Percentiles rank a stretch among this genome's conserved stretches.
Evolutionary conservation across 2,113 vertebrate genomes (phyloP).

Genomic region (Herpetotheres cachinnans): DNA sequence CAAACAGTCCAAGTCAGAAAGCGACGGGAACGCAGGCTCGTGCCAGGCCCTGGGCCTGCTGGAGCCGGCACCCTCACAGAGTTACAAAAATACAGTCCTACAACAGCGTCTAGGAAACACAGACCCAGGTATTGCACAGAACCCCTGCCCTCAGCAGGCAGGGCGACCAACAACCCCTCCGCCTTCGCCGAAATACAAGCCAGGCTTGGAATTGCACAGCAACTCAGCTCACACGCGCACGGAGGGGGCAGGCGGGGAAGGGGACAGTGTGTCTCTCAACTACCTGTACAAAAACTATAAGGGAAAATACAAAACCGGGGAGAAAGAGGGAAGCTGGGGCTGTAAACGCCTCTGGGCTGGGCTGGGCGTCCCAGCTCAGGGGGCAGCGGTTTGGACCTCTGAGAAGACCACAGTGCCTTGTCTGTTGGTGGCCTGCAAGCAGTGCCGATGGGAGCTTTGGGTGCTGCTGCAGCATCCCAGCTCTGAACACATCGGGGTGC

Average conservation of each 20-base stretch:
- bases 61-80: constrained; percentile 13
- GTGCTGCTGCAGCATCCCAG: neutral
- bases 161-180: neutral
- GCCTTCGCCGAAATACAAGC: constrained; percentile 7
- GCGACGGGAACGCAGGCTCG: neutral
- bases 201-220: constrained; percentile 70
- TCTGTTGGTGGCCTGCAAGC: neutral
- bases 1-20: constrained; percentile 59
- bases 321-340: neutral
- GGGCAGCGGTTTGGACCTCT: neutral
- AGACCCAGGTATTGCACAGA: constrained; percentile 69
- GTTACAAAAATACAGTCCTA: constrained; percentile 70
- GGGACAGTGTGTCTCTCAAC: constrained; percentile 66
- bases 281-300: constrained; percentile 62
- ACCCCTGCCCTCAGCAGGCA: neutral
- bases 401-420: neutral
- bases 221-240: constrained; percentile 22
- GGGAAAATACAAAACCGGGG: constrained; percentile 1
- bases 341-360: neutral
- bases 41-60: neutral
- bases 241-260: neutral
- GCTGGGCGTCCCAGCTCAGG: fast-evolving
- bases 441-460: neutral
- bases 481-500: neutral
- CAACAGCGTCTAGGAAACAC: constrained; percentile 46